Conservation (phyloP, 2,888 invertebrate species). For the Parnassius smintheus region DNA sequence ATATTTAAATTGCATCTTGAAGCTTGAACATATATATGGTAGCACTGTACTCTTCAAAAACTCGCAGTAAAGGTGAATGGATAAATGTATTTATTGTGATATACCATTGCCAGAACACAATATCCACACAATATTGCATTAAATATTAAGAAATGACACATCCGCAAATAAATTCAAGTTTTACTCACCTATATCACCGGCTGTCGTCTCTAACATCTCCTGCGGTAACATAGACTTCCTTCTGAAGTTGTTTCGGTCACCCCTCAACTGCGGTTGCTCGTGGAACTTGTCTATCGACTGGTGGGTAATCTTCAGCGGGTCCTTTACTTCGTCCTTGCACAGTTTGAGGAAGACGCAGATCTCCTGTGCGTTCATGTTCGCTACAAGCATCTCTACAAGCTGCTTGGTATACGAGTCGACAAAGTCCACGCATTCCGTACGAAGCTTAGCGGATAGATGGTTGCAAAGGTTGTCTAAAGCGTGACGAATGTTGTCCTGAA, state of each 20-base stretch:
- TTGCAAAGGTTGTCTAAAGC: slow-evolving; percentile 87
- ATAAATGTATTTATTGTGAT: too few species aligned
- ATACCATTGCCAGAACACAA: too few species aligned
- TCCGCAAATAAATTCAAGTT: background rate
- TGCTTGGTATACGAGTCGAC: slow-evolving; percentile 88
- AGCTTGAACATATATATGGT: too few species aligned
- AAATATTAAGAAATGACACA: too few species aligned
- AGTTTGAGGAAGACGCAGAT: slow-evolving; percentile 89
- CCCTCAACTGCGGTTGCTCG: slow-evolving; percentile 57
- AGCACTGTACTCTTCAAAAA: too few species aligned
- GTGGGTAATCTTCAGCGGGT: slow-evolving; percentile 52
- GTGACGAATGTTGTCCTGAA: slow-evolving; percentile 84
- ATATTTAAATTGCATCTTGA: too few species aligned
- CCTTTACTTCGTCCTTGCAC: slow-evolving; percentile 77
- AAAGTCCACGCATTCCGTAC: slow-evolving; percentile 86
- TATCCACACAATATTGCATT: too few species aligned
- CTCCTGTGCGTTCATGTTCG: slow-evolving; percentile 84
- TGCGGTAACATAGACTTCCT: slow-evolving; percentile 53
- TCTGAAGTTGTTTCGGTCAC: slow-evolving; percentile 63
- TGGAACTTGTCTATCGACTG: slow-evolving; percentile 59
- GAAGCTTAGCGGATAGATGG: slow-evolving; percentile 83
- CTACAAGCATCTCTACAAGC: slow-evolving; percentile 88
- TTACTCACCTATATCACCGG: slow-evolving; percentile 73
- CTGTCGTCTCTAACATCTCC: slow-evolving; percentile 49
- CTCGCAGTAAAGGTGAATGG: too few species aligned